Base-by-base conservation (phyloP, 2,888 invertebrate species). In the Cheilosia impressa region DNA sequence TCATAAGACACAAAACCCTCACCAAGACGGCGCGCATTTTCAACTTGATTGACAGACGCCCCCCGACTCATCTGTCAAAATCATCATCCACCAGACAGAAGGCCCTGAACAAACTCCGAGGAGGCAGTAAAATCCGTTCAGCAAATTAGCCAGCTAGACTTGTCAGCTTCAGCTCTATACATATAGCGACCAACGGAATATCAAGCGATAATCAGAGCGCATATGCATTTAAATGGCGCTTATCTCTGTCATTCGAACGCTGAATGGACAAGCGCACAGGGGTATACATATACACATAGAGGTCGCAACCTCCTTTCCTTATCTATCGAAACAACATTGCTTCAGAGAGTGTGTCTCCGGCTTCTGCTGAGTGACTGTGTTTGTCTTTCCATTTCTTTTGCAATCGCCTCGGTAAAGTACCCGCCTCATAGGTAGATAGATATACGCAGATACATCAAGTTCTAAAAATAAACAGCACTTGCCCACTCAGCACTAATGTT, bases 151-250 rank as follows among this genome's bases (percentile, higher is more conserved):
- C 72, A 62, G 62, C 66, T 77, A 77, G 62, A 66, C 66, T 68
- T 62, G 71, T 60, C 66, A 72, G 53, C 50, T 52, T 60, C 66
- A 72, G 53, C 50, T 52, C 22, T 22, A n/a, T 15, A 27, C 9
- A 5, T 13, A 19, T 45, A 77, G 53, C 68, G 45, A 27, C 19
- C 76, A 55, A 53, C 62, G 55, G 43, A 43, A 52, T 34, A 60
- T 34, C 58, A 57, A 34, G 60, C 53, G 68, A 78, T 78, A 71
- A 71, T 69, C 52, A 17, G 47, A 47, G 9, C 34, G 62, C 31
- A 31, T 60, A 62, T 53, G 45, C 77, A 73, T 66, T 78, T 66
- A 78, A 83, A 83, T 83, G 82, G 82, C 82, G 77, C 82, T 83
- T 83, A 83, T 83, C 82, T 62, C 34, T 66, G 77, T 72, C 82